Base-by-base conservation (phyloP, 1,140 invertebrate genomes). In the Bombus pyrosoma region DNA sequence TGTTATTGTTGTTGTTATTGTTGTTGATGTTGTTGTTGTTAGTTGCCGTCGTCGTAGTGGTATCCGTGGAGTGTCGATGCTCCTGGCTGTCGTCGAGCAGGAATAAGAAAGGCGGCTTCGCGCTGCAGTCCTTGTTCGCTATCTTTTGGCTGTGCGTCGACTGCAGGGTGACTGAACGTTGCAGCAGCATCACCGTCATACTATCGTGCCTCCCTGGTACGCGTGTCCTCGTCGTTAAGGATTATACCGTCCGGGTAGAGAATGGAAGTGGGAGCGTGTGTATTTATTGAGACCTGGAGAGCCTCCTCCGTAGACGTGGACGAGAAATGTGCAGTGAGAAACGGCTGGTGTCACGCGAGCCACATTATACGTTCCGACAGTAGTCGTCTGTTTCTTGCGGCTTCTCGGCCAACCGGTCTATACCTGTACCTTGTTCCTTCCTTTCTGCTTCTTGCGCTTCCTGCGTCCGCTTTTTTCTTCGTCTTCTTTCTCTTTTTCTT, bases 171-270 rank as follows among this genome's bases (percentile, higher is more conserved):
- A 93, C 91, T 90, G 94, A 94, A 93, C 95, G 95, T 95, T 95
- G 94, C 93, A 95, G 94, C 94, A 95, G 94, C 95, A 95, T 95
- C 94, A 95, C 95, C 94, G 94, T 95, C 95, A 95, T 95, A 93
- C 95, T 95, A 95, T 92, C 93, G 91, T 92, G 86, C 91, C 93
- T 93, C 92, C 92, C 91, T 90, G 87, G 89, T 91, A 83, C 87
- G 83, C 89, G 89, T 88, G 79, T 88, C 89, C 86, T 90, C 86
- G 89, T 90, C 89, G 86, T 80, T 84, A 90, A 90, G 88, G 89
- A 86, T 90, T 87, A 73, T 75, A 68, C 74, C 62, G 69, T 72
- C 82, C 68, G 71, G 69, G 32, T 53, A 15, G 57, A 77, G 76
- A 82, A 75, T 32, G 69, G 75, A 69, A 85, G 74, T 73, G 37